Evolutionary conservation across 1,140 invertebrate species (phyloP).

Genomic region (Eurosta solidaginis): DNA sequence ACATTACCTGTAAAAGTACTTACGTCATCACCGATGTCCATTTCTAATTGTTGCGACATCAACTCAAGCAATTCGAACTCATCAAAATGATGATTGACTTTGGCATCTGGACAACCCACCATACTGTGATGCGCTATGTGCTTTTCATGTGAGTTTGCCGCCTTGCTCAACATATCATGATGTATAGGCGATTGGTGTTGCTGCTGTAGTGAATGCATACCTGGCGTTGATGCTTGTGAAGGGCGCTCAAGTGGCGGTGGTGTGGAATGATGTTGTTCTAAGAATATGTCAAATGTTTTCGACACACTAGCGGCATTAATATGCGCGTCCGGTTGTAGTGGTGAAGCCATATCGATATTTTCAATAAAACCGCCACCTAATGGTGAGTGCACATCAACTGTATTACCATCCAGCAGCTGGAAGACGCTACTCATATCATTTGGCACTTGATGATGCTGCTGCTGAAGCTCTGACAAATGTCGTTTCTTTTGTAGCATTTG

Average conservation of each 20-base stretch:
- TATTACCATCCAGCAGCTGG: not conserved
- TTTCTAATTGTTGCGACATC: conserved; percentile 58
- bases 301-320: conserved; percentile 49
- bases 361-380: conserved; percentile 42
- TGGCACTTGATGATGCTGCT: not conserved
- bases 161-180: conserved; percentile 36
- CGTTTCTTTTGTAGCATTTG: not conserved
- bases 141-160: not conserved
- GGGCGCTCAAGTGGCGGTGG: no score
- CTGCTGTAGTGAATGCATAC: conserved; percentile 36
- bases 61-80: conserved; percentile 56
- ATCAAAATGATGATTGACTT: conserved; percentile 57
- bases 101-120: conserved; percentile 41
- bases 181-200: conserved; percentile 40
- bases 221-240: not conserved
- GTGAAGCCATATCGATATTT: conserved; percentile 55
- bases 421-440: not conserved
- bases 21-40: conserved; percentile 58
- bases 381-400: not conserved
- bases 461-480: not conserved
- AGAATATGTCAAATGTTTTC: conserved; percentile 54
- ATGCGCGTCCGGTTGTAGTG: conserved; percentile 42
- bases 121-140: not conserved
- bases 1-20: not conserved
- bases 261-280: conserved; percentile 55